Percentiles rank a stretch among this genome's conserved stretches.
Evolutionary conservation across 2,888 invertebrate species (phyloP).

Genomic region (Vanessa cardui): DNA sequence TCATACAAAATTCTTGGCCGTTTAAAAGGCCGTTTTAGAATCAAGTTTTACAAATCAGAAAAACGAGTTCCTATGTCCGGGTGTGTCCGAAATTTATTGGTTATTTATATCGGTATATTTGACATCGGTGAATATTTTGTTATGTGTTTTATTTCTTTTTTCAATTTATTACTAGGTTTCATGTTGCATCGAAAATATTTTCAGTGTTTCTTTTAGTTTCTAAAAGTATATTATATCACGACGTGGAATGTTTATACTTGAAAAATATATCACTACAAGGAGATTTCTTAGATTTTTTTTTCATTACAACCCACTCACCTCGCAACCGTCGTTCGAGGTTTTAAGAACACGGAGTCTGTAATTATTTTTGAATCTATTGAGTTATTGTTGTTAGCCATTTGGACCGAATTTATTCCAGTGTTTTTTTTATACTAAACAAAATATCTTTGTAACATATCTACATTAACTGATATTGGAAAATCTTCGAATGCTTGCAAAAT

Average conservation of each 20-base stretch:
- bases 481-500: no score
- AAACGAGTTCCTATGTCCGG: constrained; percentile 25
- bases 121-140: neutral
- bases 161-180: neutral
- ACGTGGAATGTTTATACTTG: neutral
- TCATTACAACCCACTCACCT: neutral
- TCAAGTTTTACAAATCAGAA: constrained; percentile 18
- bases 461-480: no score
- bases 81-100: neutral
- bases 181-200: neutral
- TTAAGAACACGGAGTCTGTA: neutral
- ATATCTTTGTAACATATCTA: no score
- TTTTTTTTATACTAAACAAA: no score
- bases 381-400: no score
- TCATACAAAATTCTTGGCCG: constrained; percentile 23
- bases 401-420: no score
- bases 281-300: neutral
- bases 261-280: neutral
- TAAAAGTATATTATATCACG: neutral
- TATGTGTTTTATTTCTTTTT: neutral
- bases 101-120: neutral
- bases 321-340: neutral
- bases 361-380: no score
- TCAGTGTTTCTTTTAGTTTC: no score
- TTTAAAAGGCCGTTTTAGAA: constrained; percentile 19